These are phyloP conservation scores for Drosophila putrida DNA, from an alignment of 2,888 invertebrate genomes.

Conservation along the genomic window DNA sequence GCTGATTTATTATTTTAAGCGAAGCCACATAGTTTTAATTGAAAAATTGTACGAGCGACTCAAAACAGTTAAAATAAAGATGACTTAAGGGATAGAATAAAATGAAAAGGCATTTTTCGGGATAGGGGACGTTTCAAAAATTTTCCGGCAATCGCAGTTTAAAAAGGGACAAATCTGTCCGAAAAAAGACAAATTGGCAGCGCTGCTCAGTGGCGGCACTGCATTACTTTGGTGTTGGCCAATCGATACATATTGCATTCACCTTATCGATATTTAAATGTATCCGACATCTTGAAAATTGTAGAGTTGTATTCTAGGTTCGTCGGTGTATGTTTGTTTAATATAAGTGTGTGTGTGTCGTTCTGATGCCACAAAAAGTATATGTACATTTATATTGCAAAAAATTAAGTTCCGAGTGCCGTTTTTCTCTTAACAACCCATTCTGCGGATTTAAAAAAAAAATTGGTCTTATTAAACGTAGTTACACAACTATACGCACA, in stretches of 20 bases:
- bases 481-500: not conserved
- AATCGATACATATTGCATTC: conserved; percentile 1
- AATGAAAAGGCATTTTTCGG: too few relatives aligned
- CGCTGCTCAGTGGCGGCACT: too few relatives aligned
- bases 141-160: too few relatives aligned
- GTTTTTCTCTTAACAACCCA: conserved; percentile 1
- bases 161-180: too few relatives aligned
- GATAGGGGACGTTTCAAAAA: too few relatives aligned
- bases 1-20: too few relatives aligned
- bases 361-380: conserved; percentile 33
- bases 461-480: not conserved
- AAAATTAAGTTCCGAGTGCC: conserved; percentile 19
- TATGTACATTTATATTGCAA: conserved; percentile 33
- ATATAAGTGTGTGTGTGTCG: conserved; percentile 26
- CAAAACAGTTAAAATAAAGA: too few relatives aligned
- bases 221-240: too few relatives aligned
- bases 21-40: too few relatives aligned
- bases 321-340: conserved; percentile 42
- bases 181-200: too few relatives aligned
- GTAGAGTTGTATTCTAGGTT: conserved; percentile 39
- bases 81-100: too few relatives aligned
- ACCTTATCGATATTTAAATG: conserved; percentile 15
- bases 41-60: too few relatives aligned
- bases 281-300: conserved; percentile 37
- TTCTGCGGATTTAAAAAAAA: not conserved